These are phyloP conservation scores for Amiota minor DNA, from an alignment of 2,888 invertebrate genomes.

Conservation along the genomic window DNA sequence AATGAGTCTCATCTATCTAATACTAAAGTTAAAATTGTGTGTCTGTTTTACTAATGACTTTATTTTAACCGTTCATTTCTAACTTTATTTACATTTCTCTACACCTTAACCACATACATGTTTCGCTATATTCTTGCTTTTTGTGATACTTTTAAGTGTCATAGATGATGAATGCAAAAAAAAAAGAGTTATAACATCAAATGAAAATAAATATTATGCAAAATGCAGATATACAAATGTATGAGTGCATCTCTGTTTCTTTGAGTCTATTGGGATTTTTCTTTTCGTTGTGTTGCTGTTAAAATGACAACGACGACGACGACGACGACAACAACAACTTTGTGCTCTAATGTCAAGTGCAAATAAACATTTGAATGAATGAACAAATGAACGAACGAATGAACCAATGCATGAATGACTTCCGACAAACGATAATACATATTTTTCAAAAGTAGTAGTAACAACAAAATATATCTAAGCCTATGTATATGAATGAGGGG, in stretches of 20 bases:
- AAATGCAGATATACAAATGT: background rate
- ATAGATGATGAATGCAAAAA: too few relatives aligned
- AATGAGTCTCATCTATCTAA: too few relatives aligned
- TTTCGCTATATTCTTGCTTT: background rate
- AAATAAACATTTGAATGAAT: constrained; percentile 61
- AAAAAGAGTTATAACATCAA: background rate
- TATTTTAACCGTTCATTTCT: constrained; percentile 13
- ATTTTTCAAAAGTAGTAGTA: background rate
- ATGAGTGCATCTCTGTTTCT: background rate
- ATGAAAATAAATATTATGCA: background rate
- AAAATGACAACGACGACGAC: too few relatives aligned
- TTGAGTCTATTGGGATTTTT: constrained; percentile 60
- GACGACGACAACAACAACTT: constrained; percentile 53
- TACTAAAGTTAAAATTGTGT: too few relatives aligned
- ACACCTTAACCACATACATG: background rate
- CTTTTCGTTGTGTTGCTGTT: too few relatives aligned
- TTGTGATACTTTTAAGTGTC: background rate
- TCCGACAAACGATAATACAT: background rate
- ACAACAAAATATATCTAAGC: background rate
- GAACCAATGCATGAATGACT: constrained; percentile 6
- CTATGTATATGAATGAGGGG: constrained; percentile 48
- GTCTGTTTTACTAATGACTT: constrained; percentile 9
- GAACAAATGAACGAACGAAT: constrained; percentile 25
- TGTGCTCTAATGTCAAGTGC: constrained; percentile 65
- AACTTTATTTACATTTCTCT: background rate